Evolutionary conservation across 2,113 vertebrate genomes (phyloP).

Genomic region (Colinus virginianus): DNA sequence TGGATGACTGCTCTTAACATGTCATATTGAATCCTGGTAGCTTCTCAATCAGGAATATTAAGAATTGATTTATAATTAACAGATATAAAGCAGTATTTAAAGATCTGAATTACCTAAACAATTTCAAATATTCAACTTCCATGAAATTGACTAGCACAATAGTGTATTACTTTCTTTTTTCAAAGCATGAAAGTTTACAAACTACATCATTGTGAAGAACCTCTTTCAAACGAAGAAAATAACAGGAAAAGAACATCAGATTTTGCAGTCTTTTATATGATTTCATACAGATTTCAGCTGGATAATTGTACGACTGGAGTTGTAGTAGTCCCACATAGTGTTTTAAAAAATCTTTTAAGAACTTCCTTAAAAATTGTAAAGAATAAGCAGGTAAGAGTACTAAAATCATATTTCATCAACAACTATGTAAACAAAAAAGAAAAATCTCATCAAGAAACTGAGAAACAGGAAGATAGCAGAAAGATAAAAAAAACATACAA

Average conservation of each 20-base stretch:
- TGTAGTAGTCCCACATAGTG: not conserved
- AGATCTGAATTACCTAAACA: slow-evolving; percentile 1
- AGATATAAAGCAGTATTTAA: not conserved
- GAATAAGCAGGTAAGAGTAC: not conserved
- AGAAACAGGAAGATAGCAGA: not conserved
- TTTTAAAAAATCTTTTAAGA: not conserved
- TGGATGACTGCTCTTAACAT: not conserved
- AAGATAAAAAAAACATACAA: not conserved
- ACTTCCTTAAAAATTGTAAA: not conserved
- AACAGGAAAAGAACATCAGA: not conserved
- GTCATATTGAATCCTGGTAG: not conserved
- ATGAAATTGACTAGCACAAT: not conserved
- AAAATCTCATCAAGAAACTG: not conserved
- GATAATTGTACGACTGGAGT: not conserved
- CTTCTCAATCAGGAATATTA: slow-evolving; percentile 7
- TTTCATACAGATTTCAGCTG: not conserved
- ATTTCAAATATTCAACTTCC: not conserved
- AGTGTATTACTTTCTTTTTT: not conserved
- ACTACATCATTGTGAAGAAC: not conserved
- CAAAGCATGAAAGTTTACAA: not conserved
- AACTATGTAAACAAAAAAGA: not conserved
- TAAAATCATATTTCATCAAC: not conserved
- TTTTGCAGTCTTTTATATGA: not conserved
- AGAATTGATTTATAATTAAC: not conserved
- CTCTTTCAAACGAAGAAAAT: not conserved